phyloP scores from a whole-genome alignment of 2,888 invertebrate species.

The Sphaeridia pumilis region DNA sequence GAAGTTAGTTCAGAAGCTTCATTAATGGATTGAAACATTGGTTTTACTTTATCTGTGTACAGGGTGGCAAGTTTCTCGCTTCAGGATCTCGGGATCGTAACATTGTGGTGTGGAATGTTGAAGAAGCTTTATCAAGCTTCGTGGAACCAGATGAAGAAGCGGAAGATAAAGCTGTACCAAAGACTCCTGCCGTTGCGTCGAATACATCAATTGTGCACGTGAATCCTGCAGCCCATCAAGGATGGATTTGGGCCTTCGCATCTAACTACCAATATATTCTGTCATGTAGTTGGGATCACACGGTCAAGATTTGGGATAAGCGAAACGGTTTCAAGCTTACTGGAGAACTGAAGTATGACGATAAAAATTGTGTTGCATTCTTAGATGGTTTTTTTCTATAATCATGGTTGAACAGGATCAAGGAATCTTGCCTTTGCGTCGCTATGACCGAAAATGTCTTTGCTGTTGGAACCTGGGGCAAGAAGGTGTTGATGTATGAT shows the following conservation, averaged over 20 bases:
- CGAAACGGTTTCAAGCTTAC: slow-evolving; percentile 11
- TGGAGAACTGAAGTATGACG: slow-evolving; percentile 21
- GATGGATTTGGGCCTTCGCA: slow-evolving; percentile 49
- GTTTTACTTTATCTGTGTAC: too few relatives aligned
- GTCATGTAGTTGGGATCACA: slow-evolving; percentile 30
- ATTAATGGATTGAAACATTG: too few relatives aligned
- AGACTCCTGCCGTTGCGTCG: slow-evolving; percentile 1
- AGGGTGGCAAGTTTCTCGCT: slow-evolving; percentile 22
- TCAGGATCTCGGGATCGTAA: slow-evolving; percentile 30
- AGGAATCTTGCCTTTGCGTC: slow-evolving; percentile 24
- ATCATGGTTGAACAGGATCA: too few relatives aligned
- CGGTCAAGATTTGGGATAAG: slow-evolving; percentile 27
- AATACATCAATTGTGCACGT: slow-evolving; percentile 18
- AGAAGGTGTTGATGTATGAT: slow-evolving; percentile 27
- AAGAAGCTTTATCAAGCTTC: slow-evolving; percentile 17
- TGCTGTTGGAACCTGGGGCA: slow-evolving; percentile 27
- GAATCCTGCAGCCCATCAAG: slow-evolving; percentile 46
- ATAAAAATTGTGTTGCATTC: too few relatives aligned
- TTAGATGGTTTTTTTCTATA: too few relatives aligned
- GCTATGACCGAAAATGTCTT: slow-evolving; percentile 19
- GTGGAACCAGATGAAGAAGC: too few relatives aligned
- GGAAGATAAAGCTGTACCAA: not conserved
- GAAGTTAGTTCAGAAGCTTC: too few relatives aligned
- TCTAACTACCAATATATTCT: slow-evolving; percentile 16
- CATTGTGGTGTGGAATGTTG: slow-evolving; percentile 29